A percentile compares a stretch with the other conserved stretches of the same genome.
phyloP scores from a whole-genome alignment of 1,140 invertebrate species.

The Pachypsylla venusta region DNA sequence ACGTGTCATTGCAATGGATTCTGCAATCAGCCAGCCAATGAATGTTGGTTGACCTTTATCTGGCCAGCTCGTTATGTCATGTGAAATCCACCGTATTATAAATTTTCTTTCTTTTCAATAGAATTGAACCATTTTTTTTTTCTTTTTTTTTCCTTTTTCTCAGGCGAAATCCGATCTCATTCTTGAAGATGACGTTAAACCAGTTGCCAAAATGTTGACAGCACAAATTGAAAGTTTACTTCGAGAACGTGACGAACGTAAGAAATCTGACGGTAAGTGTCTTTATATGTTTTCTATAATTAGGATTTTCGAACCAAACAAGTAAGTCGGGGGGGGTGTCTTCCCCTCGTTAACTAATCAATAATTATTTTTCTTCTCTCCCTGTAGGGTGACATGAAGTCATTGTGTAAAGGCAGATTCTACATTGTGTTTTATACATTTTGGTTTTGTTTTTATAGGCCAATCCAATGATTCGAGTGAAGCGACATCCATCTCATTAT shows the following conservation, averaged over 20 bases:
- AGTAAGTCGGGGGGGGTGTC: slow-evolving; percentile 18
- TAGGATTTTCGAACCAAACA: slow-evolving; percentile 14
- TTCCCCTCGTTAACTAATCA: slow-evolving; percentile 19
- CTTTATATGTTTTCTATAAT: not conserved
- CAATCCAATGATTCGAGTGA: not conserved
- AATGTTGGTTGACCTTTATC: too few species aligned
- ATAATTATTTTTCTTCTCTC: not conserved
- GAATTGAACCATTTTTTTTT: too few species aligned
- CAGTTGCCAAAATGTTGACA: slow-evolving; percentile 74
- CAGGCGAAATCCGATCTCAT: slow-evolving; percentile 72
- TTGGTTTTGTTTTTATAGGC: not conserved
- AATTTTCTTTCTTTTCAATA: too few species aligned
- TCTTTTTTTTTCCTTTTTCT: slow-evolving; percentile 20
- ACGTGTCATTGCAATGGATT: too few species aligned
- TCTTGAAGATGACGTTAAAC: slow-evolving; percentile 76
- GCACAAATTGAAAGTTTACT: slow-evolving; percentile 54
- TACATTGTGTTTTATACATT: not conserved
- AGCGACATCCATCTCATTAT: not conserved
- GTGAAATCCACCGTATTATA: too few species aligned
- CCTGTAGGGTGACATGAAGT: not conserved
- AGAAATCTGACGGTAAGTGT: slow-evolving; percentile 22
- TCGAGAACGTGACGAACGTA: slow-evolving; percentile 44
- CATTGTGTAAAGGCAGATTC: not conserved
- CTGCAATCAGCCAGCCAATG: too few species aligned
- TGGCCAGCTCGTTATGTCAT: too few species aligned